Evolutionary conservation across 2,888 invertebrate genomes (phyloP).

Genomic region (Buathra laborator): DNA sequence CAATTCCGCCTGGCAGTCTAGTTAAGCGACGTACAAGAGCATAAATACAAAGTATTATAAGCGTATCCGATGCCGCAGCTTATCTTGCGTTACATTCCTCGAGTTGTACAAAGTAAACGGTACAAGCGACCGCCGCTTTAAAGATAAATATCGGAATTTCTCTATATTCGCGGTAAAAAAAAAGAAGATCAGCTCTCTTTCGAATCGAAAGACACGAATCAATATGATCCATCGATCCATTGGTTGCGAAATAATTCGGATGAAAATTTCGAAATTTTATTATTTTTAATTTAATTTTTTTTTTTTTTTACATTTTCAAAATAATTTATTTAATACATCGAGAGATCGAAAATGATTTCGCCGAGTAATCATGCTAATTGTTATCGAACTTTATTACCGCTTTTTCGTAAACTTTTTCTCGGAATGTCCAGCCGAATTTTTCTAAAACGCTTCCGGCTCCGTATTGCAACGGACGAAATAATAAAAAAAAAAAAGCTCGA

Average conservation of each 20-base stretch:
- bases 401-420: too few relatives aligned
- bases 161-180: too few relatives aligned
- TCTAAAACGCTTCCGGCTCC: too few relatives aligned
- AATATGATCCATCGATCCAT: too few relatives aligned
- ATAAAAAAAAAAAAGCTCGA: not conserved
- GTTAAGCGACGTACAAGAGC: not conserved
- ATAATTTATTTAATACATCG: too few relatives aligned
- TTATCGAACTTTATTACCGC: too few relatives aligned
- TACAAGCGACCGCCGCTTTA: not conserved
- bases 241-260: not conserved
- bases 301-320: too few relatives aligned
- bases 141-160: not conserved
- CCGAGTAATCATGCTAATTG: too few relatives aligned
- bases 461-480: too few relatives aligned
- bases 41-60: slow-evolving; percentile 33
- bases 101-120: not conserved
- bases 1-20: slow-evolving; percentile 11
- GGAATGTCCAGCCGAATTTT: too few relatives aligned
- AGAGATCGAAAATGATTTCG: too few relatives aligned
- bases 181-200: not conserved
- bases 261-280: not conserved
- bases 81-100: not conserved
- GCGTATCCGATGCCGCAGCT: slow-evolving; percentile 1
- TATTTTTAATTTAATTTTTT: not conserved
- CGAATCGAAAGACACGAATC: too few relatives aligned